Evolutionary conservation across 2,888 invertebrate genomes (phyloP).

Genomic region (Nomada goodeniana): DNA sequence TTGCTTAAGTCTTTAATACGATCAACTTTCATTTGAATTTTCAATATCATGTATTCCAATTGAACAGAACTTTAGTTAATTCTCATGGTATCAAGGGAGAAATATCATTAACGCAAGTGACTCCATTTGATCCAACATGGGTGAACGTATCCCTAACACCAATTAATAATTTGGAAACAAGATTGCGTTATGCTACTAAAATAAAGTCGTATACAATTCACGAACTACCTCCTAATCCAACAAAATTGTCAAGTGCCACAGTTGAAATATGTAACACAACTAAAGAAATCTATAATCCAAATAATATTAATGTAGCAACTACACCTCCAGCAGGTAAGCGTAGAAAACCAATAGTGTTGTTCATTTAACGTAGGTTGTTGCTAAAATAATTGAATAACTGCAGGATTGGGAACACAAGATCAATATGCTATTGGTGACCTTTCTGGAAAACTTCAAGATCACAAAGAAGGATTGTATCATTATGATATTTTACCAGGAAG

Average conservation of each 20-base stretch:
- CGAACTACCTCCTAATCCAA: slow-evolving; percentile 88
- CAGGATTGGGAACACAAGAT: slow-evolving; percentile 93
- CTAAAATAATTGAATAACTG: slow-evolving; percentile 28
- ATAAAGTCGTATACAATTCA: slow-evolving; percentile 90
- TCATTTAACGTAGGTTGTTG: slow-evolving; percentile 21
- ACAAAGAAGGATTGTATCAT: slow-evolving; percentile 89
- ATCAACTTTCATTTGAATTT: slow-evolving; percentile 2
- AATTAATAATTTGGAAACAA: slow-evolving; percentile 88
- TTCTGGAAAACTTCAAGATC: slow-evolving; percentile 92
- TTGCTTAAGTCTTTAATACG: no score
- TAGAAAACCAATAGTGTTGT: not conserved
- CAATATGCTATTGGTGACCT: slow-evolving; percentile 96
- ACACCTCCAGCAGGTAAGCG: slow-evolving; percentile 88
- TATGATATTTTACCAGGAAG: slow-evolving; percentile 89
- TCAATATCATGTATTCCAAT: slow-evolving; percentile 15
- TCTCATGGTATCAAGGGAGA: slow-evolving; percentile 92
- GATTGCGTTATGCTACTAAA: slow-evolving; percentile 90
- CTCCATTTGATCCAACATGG: slow-evolving; percentile 94
- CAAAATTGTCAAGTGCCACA: slow-evolving; percentile 83
- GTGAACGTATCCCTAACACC: slow-evolving; percentile 89
- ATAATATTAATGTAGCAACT: slow-evolving; percentile 85
- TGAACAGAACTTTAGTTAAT: slow-evolving; percentile 89
- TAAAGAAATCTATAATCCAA: slow-evolving; percentile 92
- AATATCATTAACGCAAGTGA: slow-evolving; percentile 91
- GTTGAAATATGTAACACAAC: slow-evolving; percentile 88